These are phyloP conservation scores for Corythornis vintsioides DNA, from an alignment of 2,113 vertebrate species.

Conservation along the genomic window DNA sequence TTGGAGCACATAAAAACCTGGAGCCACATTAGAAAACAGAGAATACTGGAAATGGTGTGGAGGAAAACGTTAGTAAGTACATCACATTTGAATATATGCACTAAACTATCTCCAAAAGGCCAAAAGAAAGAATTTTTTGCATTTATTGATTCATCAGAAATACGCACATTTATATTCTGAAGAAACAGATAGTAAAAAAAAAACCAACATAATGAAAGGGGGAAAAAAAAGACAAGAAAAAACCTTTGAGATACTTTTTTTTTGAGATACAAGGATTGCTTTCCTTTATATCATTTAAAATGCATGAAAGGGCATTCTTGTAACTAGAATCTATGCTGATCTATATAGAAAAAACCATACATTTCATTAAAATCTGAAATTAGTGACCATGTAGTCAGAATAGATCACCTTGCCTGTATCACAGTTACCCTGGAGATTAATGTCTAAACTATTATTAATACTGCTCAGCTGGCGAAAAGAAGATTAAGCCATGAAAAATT, in stretches of 20 bases:
- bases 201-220: too few species aligned
- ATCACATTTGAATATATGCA: constrained; percentile 10
- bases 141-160: background rate
- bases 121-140: background rate
- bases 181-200: background rate
- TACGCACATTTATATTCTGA: background rate
- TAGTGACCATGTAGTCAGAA: background rate
- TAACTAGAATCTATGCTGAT: background rate
- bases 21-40: constrained; percentile 14
- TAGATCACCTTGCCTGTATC: background rate
- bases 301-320: background rate
- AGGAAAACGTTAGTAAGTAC: background rate
- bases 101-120: background rate
- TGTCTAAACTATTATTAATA: background rate
- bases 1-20: background rate
- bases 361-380: background rate
- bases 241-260: background rate
- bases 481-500: background rate
- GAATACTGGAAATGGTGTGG: background rate
- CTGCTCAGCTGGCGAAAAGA: background rate
- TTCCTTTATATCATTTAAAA: background rate
- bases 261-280: background rate
- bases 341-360: background rate
- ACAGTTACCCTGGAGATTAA: background rate
- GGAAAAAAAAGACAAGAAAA: background rate